Evolutionary conservation across 2,113 vertebrate genomes (phyloP), one percentile per base, ranked within the genome.

Genomic region (Coregonus clupeaformis): DNA sequence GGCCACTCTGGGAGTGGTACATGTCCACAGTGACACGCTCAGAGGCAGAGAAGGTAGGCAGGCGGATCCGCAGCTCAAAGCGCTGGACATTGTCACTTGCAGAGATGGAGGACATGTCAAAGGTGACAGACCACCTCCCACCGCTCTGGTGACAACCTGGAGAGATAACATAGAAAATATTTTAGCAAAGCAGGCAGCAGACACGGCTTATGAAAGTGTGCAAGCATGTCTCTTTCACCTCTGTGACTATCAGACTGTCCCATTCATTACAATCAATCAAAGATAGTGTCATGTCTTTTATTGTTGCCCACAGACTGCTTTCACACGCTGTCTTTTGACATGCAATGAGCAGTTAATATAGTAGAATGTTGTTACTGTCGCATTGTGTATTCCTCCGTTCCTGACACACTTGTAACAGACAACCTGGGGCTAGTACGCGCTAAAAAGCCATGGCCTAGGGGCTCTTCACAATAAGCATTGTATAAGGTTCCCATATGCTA

Each of bases 101-200:
- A 49, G 93, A 91, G 5, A 96, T 90, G 52, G 95, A 94, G 55
- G 95, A 95, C 90, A 94, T 79, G 90, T 97, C 95, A 68, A 97
- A 97, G 55, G 92, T 93, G 71, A 97, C 70, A 0, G 87, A 90
- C 94, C 95, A 96, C 66, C 76, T 94, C 11, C 91, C 88, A 20
- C 90, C 91, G 2, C 75, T 76, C 85, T 92, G 93, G 68, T 87
- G 76, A 63, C 84, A 95, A 80, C 86, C 96, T 97, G 87, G 6
- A 87, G 12, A 30, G 22, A 52, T 65, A 84, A 1, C 49, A 25
- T 3, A 36, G 32, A 36, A 36, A 36, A 36, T 36, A 36, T 36
- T 36, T 36, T 6, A 7, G 32, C 32, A 36, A 36, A 36, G 32
- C 32, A 36, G 32, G 6, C 6, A 36, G 32, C 32, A 36, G 32